Evolutionary conservation across 2,113 vertebrate species (phyloP).

Genomic region (Oceanodroma tethys): DNA sequence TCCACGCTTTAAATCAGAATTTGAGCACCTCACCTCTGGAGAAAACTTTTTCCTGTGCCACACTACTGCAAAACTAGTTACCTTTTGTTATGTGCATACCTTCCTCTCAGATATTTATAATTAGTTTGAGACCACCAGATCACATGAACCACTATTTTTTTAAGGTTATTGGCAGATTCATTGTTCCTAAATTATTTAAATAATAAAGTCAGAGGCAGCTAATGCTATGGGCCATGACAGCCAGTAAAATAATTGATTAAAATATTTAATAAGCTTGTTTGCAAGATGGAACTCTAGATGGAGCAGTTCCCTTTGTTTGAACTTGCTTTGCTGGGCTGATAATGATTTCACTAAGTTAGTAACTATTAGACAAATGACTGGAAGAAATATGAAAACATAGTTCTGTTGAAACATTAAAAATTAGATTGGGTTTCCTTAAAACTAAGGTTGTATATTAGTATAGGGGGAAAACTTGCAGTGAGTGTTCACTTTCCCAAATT

Average conservation of each 20-base stretch:
- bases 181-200: neutral
- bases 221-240: neutral
- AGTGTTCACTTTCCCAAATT: neutral
- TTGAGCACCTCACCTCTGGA: neutral
- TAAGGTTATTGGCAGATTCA: neutral
- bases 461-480: neutral
- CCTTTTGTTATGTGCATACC: neutral
- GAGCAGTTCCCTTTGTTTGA: slow-evolving; percentile 72
- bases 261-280: slow-evolving; percentile 39
- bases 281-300: slow-evolving; percentile 71
- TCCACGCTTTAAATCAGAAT: neutral
- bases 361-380: neutral
- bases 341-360: slow-evolving; percentile 13
- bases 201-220: neutral
- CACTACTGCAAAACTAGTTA: neutral
- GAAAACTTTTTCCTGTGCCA: neutral
- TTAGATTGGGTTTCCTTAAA: slow-evolving; percentile 4
- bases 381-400: neutral
- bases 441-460: neutral
- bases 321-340: slow-evolving; percentile 1
- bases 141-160: neutral
- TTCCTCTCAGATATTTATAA: neutral
- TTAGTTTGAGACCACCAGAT: neutral
- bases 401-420: slow-evolving; percentile 10
- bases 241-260: neutral